A percentile compares a stretch with the other conserved stretches of the same genome.
Evolutionary conservation across 1,140 invertebrate species (phyloP).

Genomic region (Drosophila subpulchrella): DNA sequence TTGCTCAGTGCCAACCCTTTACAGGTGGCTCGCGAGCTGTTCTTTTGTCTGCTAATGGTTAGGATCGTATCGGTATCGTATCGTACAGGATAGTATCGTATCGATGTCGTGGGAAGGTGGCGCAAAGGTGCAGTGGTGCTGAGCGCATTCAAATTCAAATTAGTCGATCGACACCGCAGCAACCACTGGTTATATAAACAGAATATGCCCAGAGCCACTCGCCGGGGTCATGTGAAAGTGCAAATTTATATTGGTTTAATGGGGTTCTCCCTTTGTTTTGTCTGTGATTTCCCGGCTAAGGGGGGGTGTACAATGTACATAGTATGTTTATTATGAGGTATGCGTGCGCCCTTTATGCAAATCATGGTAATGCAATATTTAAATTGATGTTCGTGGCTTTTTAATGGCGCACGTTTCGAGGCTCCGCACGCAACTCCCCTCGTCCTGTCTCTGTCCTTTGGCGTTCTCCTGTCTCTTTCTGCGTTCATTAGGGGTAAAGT

Average conservation of each 20-base stretch:
- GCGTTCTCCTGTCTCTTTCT: not conserved
- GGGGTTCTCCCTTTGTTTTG: constrained; percentile 45
- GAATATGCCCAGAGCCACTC: not conserved
- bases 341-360: constrained; percentile 69
- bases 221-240: constrained; percentile 77
- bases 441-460: not conserved
- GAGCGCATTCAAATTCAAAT: constrained; percentile 62
- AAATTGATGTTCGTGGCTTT: constrained; percentile 78
- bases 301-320: constrained; percentile 11
- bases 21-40: constrained; percentile 28
- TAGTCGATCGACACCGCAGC: constrained; percentile 51
- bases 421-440: constrained; percentile 51
- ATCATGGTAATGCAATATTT: constrained; percentile 82
- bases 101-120: constrained; percentile 75
- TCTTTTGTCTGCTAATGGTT: constrained; percentile 41
- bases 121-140: constrained; percentile 22
- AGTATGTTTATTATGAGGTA: constrained; percentile 9
- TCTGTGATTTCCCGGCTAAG: constrained; percentile 51
- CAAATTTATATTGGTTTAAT: constrained; percentile 79
- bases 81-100: constrained; percentile 21
- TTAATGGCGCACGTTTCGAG: constrained; percentile 59
- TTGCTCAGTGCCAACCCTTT: not conserved
- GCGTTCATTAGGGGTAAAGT: constrained; percentile 39
- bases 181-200: constrained; percentile 17
- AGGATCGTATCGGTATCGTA: not conserved